Base-by-base conservation (phyloP, 2,113 vertebrate genomes). In the Cinclus mexicanus region DNA sequence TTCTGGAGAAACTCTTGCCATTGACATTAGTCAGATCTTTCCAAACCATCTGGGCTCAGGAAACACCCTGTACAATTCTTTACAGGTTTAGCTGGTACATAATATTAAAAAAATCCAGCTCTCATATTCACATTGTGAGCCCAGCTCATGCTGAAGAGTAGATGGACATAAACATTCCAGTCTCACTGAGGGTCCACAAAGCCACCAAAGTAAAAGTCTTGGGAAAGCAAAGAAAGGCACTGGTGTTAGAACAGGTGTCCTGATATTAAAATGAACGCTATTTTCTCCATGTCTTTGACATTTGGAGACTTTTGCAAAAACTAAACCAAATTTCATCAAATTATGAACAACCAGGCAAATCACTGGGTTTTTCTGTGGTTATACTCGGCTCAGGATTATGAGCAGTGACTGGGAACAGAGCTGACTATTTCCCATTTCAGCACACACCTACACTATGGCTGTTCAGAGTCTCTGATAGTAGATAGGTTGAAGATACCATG, bases 401-500 rank as follows among this genome's bases (percentile, higher is more conserved):
- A 46, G 37, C 25, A 72, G 6, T 35, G 23, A 17, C 29, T 56
- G 47, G 20, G 29, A 91, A 44, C 4, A 83, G 49, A 60, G 17
- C 4, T 71, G 42, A 19, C 7, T 19, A 20, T 61, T 88, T 71
- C 29, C 31, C 63, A 5, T 24, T 67, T 52, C 39, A 80, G 25
- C 11, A 61, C 41, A 80, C 16, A 24, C 33, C 59, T 26, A 14
- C 44, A 9, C 22, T 46, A 33, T 2, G 23, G 9, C 35, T 39
- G 5, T 47, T 59, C 7, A 33, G 9, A 19, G 14, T 22, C 37
- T n/a, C 70, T 80, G 39, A 25, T 21, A 39, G 9, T 4, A 37
- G 22, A 8, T 1, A 5, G 2, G 35, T 2, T 2, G 2, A 24
- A 83, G 68, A 41, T 6, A 21, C 64, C 35, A n/a, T 10, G 25